Conservation (phyloP, 2,888 invertebrate species). For the Athalia rosae region DNA sequence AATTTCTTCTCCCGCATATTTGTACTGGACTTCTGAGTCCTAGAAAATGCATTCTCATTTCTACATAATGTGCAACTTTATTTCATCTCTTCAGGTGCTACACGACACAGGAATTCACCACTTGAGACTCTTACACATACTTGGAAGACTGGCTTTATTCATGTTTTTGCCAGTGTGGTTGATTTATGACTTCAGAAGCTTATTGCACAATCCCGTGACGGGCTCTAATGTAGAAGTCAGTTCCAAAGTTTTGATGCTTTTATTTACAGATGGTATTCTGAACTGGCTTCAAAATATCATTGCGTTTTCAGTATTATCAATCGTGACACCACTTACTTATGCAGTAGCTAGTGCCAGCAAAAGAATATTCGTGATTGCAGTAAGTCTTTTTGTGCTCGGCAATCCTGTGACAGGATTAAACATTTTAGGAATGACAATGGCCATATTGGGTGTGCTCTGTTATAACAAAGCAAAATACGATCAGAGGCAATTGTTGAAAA, state of each 20-base stretch:
- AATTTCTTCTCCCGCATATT: too few relatives aligned
- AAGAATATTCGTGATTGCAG: slow-evolving; percentile 92
- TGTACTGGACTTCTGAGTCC: neutral
- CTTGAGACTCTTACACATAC: slow-evolving; percentile 86
- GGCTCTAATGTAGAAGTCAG: slow-evolving; percentile 72
- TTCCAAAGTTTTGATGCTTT: slow-evolving; percentile 77
- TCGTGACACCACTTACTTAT: slow-evolving; percentile 95
- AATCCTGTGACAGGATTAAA: slow-evolving; percentile 94
- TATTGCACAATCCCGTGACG: slow-evolving; percentile 79
- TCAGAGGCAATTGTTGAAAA: slow-evolving; percentile 75
- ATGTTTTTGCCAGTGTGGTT: slow-evolving; percentile 92
- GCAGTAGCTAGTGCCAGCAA: slow-evolving; percentile 97
- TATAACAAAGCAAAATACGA: slow-evolving; percentile 92
- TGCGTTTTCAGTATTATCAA: slow-evolving; percentile 93
- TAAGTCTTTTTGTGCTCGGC: slow-evolving; percentile 89
- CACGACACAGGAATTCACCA: slow-evolving; percentile 94
- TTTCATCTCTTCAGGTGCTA: slow-evolving; percentile 77
- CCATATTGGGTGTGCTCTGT: slow-evolving; percentile 90
- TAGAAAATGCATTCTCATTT: neutral
- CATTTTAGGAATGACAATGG: slow-evolving; percentile 92
- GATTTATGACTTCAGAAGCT: slow-evolving; percentile 79
- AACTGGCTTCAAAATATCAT: slow-evolving; percentile 97
- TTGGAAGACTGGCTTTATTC: slow-evolving; percentile 86
- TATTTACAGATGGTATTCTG: slow-evolving; percentile 87
- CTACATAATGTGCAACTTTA: slow-evolving; percentile 6